A percentile compares a stretch with the other conserved stretches of the same genome.
Evolutionary conservation across 2,797 vertebrate genomes (phyloP).

Genomic region (Bucorvus abyssinicus): DNA sequence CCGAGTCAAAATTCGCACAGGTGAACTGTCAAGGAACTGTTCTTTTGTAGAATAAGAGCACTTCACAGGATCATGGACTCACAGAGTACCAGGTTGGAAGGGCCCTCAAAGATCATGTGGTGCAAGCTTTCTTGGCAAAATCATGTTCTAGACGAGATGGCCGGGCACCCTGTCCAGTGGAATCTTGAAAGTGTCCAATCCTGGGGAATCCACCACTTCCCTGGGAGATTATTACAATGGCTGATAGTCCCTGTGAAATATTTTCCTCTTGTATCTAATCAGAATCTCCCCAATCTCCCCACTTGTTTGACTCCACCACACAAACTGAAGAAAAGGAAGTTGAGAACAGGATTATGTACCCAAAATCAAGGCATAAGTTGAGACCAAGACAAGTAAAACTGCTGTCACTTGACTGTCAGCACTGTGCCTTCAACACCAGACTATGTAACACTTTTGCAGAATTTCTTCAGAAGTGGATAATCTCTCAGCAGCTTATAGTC

Average conservation of each 20-base stretch:
- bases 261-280: no score
- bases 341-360: background rate
- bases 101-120: no score
- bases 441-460: background rate
- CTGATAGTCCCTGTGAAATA: no score
- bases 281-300: no score
- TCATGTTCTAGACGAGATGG: no score
- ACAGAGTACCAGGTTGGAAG: no score
- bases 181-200: no score
- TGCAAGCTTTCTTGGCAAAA: no score
- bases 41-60: background rate
- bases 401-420: background rate
- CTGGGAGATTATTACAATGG: no score
- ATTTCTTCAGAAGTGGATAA: background rate
- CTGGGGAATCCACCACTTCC: no score
- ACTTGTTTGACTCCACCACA: background rate
- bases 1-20: background rate
- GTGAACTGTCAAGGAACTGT: background rate
- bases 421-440: background rate
- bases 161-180: no score
- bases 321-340: background rate
- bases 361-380: background rate
- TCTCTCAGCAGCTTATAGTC: background rate
- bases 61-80: no score
- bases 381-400: background rate